Base-by-base conservation (phyloP, 1,140 invertebrate genomes). In the Drosophila tani region DNA sequence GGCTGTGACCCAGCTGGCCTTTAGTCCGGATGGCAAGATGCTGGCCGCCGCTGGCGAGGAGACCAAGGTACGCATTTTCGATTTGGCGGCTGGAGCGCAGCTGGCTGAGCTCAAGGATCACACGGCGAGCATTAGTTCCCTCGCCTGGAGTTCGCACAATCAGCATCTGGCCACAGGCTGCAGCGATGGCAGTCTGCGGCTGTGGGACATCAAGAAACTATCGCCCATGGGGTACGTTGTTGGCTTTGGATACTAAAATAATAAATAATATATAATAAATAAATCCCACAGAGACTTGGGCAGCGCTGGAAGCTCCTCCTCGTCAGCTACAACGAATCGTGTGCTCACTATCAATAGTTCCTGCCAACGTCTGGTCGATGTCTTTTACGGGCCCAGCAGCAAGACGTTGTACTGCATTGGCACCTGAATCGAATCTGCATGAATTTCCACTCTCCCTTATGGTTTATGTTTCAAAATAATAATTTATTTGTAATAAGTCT, bases 1-100 rank as follows among this genome's bases (percentile, higher is more conserved):
- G 77, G 93, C 94, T 14, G 94, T 98, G 9, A 96, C 96, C 27
- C 94, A 95, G 70, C 93, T 98, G 21, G 95, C 95, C 45, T 98
- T 98, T 92, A 95, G 96, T 92, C 97, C 97, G 0, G 95, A 96
- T 71, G 97, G 97, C n/a, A 95, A 96, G 92, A 93, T 97, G 47
- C 94, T 98, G 50, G 97, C 97, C 5, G 97, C 97, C 68, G 95
- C 93, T 74, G 95, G 94, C 45, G 94, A 95, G 73, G 94, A 95
- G 66, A 94, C 94, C 56, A 94, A 94, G 77, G 94, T 95, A 24
- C 94, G 94, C 79, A 93, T 95, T 24, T 95, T 94, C 91, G 94
- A 95, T 79, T 84, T 95, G 69, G 94, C 94, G 5, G 94, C 94
- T 17, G 94, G 94, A 24, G 93, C 93, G 6, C 94, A 94, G 84